These are phyloP conservation scores for Drosophila seguyi DNA, from an alignment of 1,140 invertebrate species.

Conservation along the genomic window DNA sequence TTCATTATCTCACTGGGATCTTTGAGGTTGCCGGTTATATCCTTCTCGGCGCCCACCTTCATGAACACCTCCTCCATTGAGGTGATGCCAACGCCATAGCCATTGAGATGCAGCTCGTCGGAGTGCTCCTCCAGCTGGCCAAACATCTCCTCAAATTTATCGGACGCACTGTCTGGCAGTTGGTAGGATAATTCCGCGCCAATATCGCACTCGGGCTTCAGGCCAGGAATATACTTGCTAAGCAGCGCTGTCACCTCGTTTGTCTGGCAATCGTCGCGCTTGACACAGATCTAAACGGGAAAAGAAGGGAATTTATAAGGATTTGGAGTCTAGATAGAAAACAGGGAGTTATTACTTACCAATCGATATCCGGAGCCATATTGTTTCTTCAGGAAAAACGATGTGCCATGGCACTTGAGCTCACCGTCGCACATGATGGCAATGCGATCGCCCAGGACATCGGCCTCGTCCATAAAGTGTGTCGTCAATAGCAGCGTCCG, in stretches of 20 bases:
- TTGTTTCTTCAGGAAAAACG: conserved; percentile 94
- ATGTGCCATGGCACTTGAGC: conserved; percentile 93
- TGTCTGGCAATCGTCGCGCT: conserved; percentile 64
- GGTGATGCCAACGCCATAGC: conserved; percentile 97
- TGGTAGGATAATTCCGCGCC: conserved; percentile 76
- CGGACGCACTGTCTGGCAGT: conserved; percentile 62
- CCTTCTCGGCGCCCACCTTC: conserved; percentile 85
- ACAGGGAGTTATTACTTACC: too few species aligned
- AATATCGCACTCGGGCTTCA: conserved; percentile 73
- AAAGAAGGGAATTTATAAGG: background rate
- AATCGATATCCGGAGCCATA: conserved; percentile 87
- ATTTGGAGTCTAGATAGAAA: too few species aligned
- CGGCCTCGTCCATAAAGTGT: conserved; percentile 99
- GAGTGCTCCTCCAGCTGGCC: conserved; percentile 63
- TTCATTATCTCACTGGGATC: conserved; percentile 48
- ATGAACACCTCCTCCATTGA: conserved; percentile 95
- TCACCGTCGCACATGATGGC: conserved; percentile 94
- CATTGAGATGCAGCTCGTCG: conserved; percentile 86
- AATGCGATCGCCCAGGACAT: conserved; percentile 96
- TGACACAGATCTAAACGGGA: conserved; percentile 70
- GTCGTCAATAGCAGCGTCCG: conserved; percentile 96
- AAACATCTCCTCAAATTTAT: conserved; percentile 74
- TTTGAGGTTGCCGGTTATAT: conserved; percentile 36
- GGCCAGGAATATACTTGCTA: conserved; percentile 66
- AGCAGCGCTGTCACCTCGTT: conserved; percentile 67